Conservation (phyloP, 2,113 vertebrate species). For the Narcine bancroftii region DNA sequence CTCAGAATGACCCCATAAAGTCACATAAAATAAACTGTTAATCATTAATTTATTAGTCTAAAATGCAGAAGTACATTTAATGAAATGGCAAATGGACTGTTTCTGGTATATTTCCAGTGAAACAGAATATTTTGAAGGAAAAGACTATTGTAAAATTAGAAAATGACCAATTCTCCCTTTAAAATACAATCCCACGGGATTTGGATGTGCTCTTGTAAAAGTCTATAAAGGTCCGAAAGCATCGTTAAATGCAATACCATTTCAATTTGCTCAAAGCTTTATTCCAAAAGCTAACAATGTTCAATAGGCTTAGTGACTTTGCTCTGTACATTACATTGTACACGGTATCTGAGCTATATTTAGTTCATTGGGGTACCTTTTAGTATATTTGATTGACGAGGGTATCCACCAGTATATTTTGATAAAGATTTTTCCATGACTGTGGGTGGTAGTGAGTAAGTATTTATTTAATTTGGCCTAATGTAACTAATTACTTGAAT, state of each 20-base stretch:
- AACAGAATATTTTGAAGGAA: constrained; percentile 13
- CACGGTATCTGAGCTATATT: background rate
- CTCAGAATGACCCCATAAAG: background rate
- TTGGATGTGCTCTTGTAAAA: constrained; percentile 34
- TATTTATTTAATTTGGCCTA: constrained; percentile 26
- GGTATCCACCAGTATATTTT: constrained; percentile 25
- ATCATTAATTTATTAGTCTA: constrained; percentile 20
- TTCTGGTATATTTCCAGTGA: constrained; percentile 33
- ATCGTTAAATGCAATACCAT: constrained; percentile 13
- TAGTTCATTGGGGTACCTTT: background rate
- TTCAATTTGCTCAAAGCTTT: background rate
- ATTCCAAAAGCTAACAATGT: constrained; percentile 1
- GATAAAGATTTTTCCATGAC: constrained; percentile 31
- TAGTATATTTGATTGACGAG: constrained; percentile 30
- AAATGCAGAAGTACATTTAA: constrained; percentile 31
- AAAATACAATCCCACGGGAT: constrained; percentile 4
- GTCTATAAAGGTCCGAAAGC: background rate
- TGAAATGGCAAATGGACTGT: constrained; percentile 12
- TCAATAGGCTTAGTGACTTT: background rate
- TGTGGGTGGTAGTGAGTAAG: constrained; percentile 21
- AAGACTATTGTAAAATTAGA: constrained; percentile 4
- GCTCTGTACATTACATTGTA: background rate
- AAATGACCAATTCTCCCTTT: background rate
- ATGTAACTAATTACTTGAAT: constrained; percentile 31
- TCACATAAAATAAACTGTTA: constrained; percentile 29